phyloP scores from a whole-genome alignment of 2,113 vertebrate species.

The Mystacornis crossleyi region DNA sequence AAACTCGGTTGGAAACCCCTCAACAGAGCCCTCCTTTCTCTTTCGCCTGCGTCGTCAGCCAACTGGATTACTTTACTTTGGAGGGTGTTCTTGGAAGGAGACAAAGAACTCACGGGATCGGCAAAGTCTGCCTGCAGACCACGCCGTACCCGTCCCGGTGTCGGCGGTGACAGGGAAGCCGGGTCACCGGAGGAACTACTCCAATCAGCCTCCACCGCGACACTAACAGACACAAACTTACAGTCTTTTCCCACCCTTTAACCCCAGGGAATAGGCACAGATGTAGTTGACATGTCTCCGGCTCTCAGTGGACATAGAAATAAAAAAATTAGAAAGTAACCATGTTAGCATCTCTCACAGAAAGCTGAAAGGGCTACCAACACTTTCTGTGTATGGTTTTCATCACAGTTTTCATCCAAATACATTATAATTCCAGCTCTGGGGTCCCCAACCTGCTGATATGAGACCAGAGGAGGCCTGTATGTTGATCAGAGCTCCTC shows the following conservation, averaged over 20 bases:
- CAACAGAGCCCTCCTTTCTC: no score
- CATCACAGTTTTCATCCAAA: background rate
- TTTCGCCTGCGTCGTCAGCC: no score
- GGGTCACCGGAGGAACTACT: no score
- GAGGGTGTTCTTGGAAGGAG: no score
- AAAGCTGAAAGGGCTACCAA: background rate
- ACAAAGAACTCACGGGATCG: no score
- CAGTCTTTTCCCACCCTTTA: background rate
- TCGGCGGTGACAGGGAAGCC: no score
- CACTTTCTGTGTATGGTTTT: background rate
- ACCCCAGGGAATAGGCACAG: background rate
- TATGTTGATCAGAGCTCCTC: background rate
- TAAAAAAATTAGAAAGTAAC: background rate
- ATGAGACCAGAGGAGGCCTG: background rate
- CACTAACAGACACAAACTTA: fast-evolving
- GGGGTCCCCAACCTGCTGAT: background rate
- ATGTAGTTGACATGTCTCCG: background rate
- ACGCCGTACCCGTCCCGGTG: no score
- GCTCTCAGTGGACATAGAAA: background rate
- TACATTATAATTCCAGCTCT: background rate
- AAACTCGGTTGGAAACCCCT: no score
- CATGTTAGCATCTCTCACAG: background rate
- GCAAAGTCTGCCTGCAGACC: no score
- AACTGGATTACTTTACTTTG: no score
- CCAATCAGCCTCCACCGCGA: no score